A percentile compares a stretch with the other conserved stretches of the same genome.
Conservation (phyloP, 2,113 vertebrate genomes). For the Otolemur garnettii region DNA sequence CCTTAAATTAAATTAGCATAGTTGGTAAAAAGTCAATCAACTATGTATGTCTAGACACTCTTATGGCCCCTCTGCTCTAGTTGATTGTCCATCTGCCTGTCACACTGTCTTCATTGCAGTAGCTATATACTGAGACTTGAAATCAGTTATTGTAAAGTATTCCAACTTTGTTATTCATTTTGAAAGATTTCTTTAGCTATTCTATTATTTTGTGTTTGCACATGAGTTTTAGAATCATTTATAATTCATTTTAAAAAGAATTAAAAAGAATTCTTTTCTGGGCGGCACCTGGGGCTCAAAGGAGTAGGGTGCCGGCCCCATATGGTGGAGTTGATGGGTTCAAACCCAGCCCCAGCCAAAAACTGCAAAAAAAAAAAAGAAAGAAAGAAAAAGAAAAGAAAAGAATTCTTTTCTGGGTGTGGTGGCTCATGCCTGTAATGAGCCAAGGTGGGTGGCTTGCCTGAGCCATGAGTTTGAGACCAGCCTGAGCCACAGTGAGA, state of each 20-base stretch:
- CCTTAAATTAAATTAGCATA: neutral
- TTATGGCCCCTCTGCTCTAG: neutral
- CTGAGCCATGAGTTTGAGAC: too few relatives aligned
- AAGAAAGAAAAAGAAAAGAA: too few relatives aligned
- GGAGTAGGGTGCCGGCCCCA: too few relatives aligned
- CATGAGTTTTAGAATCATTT: conserved; percentile 25
- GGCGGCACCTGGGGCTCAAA: too few relatives aligned
- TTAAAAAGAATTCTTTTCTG: neutral
- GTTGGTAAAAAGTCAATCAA: neutral
- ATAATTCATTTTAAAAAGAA: neutral
- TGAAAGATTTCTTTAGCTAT: neutral
- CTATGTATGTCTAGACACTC: neutral
- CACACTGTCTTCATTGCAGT: neutral
- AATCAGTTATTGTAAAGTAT: neutral
- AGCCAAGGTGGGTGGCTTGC: too few relatives aligned
- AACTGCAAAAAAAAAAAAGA: too few relatives aligned
- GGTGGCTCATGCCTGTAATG: too few relatives aligned
- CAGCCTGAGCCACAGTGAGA: too few relatives aligned
- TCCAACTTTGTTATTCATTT: neutral
- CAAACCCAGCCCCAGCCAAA: too few relatives aligned
- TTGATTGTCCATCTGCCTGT: neutral
- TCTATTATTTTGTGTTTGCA: neutral
- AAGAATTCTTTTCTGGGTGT: too few relatives aligned
- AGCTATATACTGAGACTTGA: neutral
- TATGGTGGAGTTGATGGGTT: too few relatives aligned